Evolutionary conservation across 1,140 invertebrate species (phyloP), one percentile per base, ranked within the genome.

Genomic region (Caerostris extrusa): DNA sequence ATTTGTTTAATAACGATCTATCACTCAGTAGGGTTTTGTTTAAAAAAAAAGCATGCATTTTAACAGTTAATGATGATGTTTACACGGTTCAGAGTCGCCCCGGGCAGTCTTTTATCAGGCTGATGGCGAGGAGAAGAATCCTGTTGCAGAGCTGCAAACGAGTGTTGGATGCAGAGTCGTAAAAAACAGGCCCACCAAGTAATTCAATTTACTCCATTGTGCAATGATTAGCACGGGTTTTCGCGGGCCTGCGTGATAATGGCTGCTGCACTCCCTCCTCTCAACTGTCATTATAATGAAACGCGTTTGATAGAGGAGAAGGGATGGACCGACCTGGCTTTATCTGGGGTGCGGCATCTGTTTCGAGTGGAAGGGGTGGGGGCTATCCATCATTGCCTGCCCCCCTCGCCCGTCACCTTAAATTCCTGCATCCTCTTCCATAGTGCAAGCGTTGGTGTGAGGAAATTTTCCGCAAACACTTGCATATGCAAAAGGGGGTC

Each of bases 291-390:
- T 89, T 56, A 71, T 71, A 71, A 89, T 89, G 87, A 69, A 69
- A 89, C 50, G 64, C 69, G 53, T 90, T 81, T 90, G 85, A 87
- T 69, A 53, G 87, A 87, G 56, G 53, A 69, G 50, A 34, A 91
- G 56, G 77, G 90, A 90, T 34, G 17, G 53, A 64, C 57, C 60
- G 17, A 50, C 10, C 60, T 67, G 17, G 58, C 77, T 64, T 92
- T 92, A 92, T 92, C 90, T 56, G 81, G 81, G 90, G 90, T 92
- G 90, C 90, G 90, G 90, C 90, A 92, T 92, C 90, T 92, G 90
- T 77, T 92, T 85, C 82, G 81, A 92, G 69, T 34, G 57, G 58
- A 34, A 53, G 19, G 81, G 77, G 55, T 34, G 58, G 71, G n/a
- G 71, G 19, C 90, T 91, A 92, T 92, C 90, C 90, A 92, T 92